Evolutionary conservation across 2,797 vertebrate genomes (phyloP).

Genomic region (Eleutherodactylus coqui): DNA sequence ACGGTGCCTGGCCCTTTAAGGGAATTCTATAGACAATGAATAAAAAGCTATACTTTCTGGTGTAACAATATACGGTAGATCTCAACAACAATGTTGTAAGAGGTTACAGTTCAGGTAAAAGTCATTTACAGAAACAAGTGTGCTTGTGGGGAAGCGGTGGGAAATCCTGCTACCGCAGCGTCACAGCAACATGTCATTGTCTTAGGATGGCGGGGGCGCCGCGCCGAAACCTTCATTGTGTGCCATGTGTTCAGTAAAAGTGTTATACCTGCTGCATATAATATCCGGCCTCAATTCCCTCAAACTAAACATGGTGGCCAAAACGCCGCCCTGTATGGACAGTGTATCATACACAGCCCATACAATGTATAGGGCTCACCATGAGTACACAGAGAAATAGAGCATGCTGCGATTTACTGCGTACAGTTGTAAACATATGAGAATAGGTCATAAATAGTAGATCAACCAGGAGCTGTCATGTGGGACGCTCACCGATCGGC

Average conservation of each 20-base stretch:
- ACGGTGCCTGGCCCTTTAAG: background rate
- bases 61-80: background rate
- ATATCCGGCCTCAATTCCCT: background rate
- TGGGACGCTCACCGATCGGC: no score
- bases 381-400: no score
- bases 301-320: background rate
- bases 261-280: background rate
- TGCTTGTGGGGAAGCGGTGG: conserved; percentile 42
- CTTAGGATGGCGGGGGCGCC: conserved; percentile 16
- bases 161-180: conserved; percentile 16
- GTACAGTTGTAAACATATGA: no score
- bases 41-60: no score
- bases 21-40: no score
- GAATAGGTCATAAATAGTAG: no score
- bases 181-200: conserved; percentile 45
- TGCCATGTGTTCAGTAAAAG: background rate
- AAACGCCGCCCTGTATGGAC: no score
- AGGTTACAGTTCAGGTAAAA: background rate
- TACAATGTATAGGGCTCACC: no score
- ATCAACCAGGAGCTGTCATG: no score
- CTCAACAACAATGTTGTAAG: background rate
- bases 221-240: background rate
- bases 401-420: no score
- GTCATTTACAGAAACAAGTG: conserved; percentile 23
- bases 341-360: no score